Base-by-base conservation (phyloP, 2,113 vertebrate genomes). In the Numida meleagris region DNA sequence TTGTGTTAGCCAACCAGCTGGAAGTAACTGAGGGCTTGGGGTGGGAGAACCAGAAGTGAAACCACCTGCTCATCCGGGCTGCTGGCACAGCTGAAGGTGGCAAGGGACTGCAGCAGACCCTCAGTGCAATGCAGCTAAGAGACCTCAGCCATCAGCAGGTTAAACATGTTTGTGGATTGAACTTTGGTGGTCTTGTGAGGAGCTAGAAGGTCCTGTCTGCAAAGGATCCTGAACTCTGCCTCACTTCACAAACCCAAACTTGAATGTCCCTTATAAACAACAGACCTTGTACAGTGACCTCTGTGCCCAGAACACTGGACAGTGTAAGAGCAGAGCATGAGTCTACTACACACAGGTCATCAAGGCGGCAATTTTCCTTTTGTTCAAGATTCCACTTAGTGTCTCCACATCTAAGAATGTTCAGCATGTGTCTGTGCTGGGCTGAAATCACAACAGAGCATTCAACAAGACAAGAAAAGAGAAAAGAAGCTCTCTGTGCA, bases 121-220 rank as follows among this genome's bases (percentile, higher is more conserved):
- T 13, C 18, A 12, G 16, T 1, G 2, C 15, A 4, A 6, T 2
- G 31, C 9, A 21, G 53, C 12, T 4, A 1, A 2, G 23, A n/a
- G 25, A 31, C 19, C 31, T 79, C 46, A 25, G 23, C 40, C 24
- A 14, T 3, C 14, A 0, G 23, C 36, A 50, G 48, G 36, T 21
- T 17, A 42, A 4, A 48, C 2, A 7, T 6, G 0, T 18, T 14
- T 23, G 25, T 18, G 31, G n/a, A 29, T 33, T n/a, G n/a, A 59
- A 36, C 36, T 33, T 63, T 29, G 4, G 16, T 12, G 20, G 9
- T 21, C 13, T 11, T 16, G 27, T 16, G 29, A 65, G 50, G 43
- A 58, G 50, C 45, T 31, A 74, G 76, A 36, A 58, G 57, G 68
- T 45, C 1, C 1, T 3, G n/a, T 40, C 73, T 33, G 43, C 43